Percentiles rank a stretch among this genome's conserved stretches.
Evolutionary conservation across 2,888 invertebrate species (phyloP).

Genomic region (Drosophila paranaensis): DNA sequence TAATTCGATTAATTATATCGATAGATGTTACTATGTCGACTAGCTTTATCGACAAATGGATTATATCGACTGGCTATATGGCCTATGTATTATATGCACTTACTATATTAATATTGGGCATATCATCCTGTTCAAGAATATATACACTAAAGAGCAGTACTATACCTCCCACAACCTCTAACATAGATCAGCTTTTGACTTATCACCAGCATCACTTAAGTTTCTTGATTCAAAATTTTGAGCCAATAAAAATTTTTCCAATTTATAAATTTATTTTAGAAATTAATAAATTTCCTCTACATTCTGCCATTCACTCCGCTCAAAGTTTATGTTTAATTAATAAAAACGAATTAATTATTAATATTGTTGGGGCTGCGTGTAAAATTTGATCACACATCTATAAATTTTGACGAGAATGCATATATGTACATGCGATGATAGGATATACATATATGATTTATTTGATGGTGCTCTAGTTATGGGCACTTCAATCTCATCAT

Average conservation of each 20-base stretch:
- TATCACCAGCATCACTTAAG: too few species aligned
- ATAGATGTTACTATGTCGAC: too few species aligned
- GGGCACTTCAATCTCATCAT: conserved; percentile 14
- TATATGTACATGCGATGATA: not conserved
- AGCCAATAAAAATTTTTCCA: not conserved
- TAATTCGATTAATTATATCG: too few species aligned
- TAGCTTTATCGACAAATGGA: too few species aligned
- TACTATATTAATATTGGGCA: too few species aligned
- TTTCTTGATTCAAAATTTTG: not conserved
- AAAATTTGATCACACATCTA: not conserved
- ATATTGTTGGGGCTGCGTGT: not conserved
- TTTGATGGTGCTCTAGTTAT: conserved; percentile 12
- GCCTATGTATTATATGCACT: too few species aligned
- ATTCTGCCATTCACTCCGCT: not conserved
- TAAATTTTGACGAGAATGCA: conserved; percentile 1
- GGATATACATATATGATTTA: not conserved
- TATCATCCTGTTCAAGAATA: too few species aligned
- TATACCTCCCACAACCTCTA: too few species aligned
- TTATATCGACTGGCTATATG: too few species aligned
- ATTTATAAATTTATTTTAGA: too few species aligned
- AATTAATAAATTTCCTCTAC: not conserved
- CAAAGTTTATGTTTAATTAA: not conserved
- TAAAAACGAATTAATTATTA: conserved; percentile 4
- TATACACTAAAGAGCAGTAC: too few species aligned
- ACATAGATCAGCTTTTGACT: too few species aligned